Evolutionary conservation across 1,140 invertebrate genomes (phyloP).

Genomic region (Kradibia gibbosae): DNA sequence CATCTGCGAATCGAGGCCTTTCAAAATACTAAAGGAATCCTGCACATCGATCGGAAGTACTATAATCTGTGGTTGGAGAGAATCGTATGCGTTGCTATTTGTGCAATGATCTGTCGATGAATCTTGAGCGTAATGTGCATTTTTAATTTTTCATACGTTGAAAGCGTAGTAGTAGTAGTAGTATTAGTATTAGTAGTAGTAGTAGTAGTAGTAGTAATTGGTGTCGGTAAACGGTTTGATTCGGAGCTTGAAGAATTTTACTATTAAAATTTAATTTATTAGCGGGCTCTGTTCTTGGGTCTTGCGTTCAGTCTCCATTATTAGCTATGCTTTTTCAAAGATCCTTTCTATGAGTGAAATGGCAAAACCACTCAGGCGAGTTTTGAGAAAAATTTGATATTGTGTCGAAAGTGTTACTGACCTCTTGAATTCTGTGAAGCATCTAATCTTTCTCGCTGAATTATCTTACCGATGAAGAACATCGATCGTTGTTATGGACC

Average conservation of each 20-base stretch:
- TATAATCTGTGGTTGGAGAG: neutral
- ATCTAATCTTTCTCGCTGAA: neutral
- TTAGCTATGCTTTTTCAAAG: too few relatives aligned
- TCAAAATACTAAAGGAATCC: neutral
- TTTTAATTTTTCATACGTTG: too few relatives aligned
- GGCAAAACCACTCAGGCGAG: too few relatives aligned
- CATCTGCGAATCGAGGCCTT: neutral
- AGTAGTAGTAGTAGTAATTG: too few relatives aligned
- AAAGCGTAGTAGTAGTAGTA: too few relatives aligned
- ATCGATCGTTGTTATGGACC: neutral
- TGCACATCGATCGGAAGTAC: neutral
- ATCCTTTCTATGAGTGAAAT: slow-evolving; percentile 1
- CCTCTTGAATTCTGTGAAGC: neutral
- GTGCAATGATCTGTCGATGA: neutral
- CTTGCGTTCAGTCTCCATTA: too few relatives aligned
- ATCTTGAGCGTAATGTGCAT: too few relatives aligned
- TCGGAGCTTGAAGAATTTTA: neutral
- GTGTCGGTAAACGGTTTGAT: neutral
- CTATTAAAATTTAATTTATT: too few relatives aligned
- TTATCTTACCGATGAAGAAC: neutral
- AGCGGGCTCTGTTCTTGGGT: too few relatives aligned
- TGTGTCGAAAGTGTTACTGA: neutral
- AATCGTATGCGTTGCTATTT: neutral
- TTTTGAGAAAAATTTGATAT: too few relatives aligned
- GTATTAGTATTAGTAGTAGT: too few relatives aligned